A percentile compares a stretch with the other conserved stretches of the same genome.
phyloP scores from a whole-genome alignment of 1,140 invertebrate species.

The Temnothorax nylanderi region DNA sequence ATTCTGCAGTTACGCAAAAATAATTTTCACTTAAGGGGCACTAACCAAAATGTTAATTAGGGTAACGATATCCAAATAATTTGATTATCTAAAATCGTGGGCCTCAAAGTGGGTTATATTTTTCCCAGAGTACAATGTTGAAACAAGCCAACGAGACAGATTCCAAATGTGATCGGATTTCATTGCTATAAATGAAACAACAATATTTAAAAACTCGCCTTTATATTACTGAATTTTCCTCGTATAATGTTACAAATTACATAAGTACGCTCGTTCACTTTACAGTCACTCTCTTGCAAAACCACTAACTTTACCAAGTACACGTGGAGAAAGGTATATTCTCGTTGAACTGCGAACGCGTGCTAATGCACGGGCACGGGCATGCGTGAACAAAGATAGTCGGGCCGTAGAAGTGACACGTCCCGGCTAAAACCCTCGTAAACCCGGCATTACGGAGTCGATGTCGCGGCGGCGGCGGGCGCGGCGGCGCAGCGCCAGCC shows the following conservation, averaged over 20 bases:
- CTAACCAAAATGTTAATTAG: too few species aligned
- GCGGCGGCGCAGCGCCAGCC: slow-evolving; percentile 68
- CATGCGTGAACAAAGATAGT: slow-evolving; percentile 69
- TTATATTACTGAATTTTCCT: neutral
- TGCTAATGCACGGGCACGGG: slow-evolving; percentile 31
- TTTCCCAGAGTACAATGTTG: neutral
- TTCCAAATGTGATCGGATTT: neutral
- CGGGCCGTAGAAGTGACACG: slow-evolving; percentile 77
- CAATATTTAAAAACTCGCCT: neutral
- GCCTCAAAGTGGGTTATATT: too few species aligned
- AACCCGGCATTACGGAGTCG: slow-evolving; percentile 81
- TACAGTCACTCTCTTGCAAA: neutral
- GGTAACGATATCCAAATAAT: too few species aligned
- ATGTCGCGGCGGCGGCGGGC: slow-evolving; percentile 74
- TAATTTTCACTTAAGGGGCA: too few species aligned
- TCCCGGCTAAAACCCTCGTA: slow-evolving; percentile 79
- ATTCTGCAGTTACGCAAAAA: too few species aligned
- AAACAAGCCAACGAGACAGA: neutral
- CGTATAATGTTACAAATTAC: neutral
- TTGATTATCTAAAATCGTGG: too few species aligned
- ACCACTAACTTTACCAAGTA: neutral
- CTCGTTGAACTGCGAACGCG: slow-evolving; percentile 11
- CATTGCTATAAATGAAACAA: neutral
- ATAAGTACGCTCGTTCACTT: neutral
- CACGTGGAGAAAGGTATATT: neutral